Evolutionary conservation across 2,113 vertebrate species (phyloP).

Genomic region (Hiodon tergisus): DNA sequence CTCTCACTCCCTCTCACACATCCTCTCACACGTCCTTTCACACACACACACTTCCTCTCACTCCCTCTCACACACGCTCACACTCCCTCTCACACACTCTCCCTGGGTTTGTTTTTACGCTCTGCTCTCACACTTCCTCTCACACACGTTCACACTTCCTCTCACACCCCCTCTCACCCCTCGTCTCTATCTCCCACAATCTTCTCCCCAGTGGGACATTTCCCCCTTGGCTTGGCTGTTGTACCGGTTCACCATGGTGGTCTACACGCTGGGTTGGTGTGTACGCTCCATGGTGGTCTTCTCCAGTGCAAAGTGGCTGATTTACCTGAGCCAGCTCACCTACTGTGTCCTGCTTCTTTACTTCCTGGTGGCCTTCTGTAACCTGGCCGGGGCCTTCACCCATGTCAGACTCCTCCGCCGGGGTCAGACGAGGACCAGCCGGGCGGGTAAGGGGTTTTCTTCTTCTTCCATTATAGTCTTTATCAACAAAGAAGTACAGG

Average conservation of each 20-base stretch:
- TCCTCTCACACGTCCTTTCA: too few relatives aligned
- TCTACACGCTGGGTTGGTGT: conserved; percentile 26
- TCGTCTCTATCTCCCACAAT: too few relatives aligned
- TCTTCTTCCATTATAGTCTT: background rate
- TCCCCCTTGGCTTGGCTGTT: conserved; percentile 10
- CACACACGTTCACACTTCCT: too few relatives aligned
- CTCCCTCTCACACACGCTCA: too few relatives aligned
- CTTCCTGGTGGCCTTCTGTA: conserved; percentile 22
- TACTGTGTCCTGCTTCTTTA: conserved; percentile 20
- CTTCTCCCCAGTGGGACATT: conserved; percentile 18
- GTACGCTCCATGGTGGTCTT: conserved; percentile 19
- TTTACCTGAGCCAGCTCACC: conserved; percentile 22
- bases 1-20: too few relatives aligned
- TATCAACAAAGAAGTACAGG: too few relatives aligned
- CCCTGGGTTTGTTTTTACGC: too few relatives aligned
- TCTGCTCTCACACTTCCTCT: too few relatives aligned
- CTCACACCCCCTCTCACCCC: too few relatives aligned
- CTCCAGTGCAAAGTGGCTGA: conserved; percentile 24
- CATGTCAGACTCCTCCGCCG: conserved; percentile 1
- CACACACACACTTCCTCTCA: too few relatives aligned
- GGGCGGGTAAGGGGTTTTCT: background rate
- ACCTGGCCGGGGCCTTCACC: conserved; percentile 5
- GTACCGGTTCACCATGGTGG: conserved; percentile 15
- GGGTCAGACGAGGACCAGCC: background rate
- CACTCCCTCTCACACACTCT: too few relatives aligned